These are phyloP conservation scores for Alligator mississippiensis DNA, from an alignment of 2,113 vertebrate species.

Conservation along the genomic window DNA sequence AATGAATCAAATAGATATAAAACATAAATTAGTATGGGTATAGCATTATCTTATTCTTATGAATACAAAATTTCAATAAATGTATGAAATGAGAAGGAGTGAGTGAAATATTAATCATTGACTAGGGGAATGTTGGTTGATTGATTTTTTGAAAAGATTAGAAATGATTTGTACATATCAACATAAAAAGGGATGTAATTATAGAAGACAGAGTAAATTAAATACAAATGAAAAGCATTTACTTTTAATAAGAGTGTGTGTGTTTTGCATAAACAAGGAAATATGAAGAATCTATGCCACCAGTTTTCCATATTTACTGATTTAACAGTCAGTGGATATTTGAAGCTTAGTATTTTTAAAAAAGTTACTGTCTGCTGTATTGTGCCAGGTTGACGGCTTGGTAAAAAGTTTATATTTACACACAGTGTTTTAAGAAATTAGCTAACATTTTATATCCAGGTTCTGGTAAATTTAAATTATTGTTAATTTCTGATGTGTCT, in stretches of 20 bases:
- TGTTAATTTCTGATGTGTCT: neutral
- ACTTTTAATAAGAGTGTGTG: conserved; percentile 30
- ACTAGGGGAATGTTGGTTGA: neutral
- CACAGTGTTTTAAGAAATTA: neutral
- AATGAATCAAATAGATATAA: neutral
- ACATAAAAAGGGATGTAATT: neutral
- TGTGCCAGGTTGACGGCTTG: neutral
- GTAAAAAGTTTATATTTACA: neutral
- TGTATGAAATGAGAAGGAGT: conserved; percentile 28
- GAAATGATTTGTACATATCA: conserved; percentile 28
- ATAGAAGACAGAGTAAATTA: conserved; percentile 41
- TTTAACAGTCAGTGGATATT: neutral
- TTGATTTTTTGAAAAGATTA: conserved; percentile 35
- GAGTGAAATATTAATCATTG: neutral
- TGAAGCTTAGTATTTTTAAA: neutral
- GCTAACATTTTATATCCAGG: neutral
- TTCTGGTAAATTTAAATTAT: neutral
- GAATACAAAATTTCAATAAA: neutral
- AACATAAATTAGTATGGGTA: neutral
- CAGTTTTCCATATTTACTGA: neutral
- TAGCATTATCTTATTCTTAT: neutral
- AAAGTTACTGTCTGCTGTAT: neutral
- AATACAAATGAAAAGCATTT: conserved; percentile 31
- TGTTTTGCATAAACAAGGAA: conserved; percentile 26
- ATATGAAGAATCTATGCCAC: neutral